Percentiles rank a stretch among this genome's conserved stretches.
phyloP scores from a whole-genome alignment of 2,797 vertebrate species.

The Psittacula derbiana region DNA sequence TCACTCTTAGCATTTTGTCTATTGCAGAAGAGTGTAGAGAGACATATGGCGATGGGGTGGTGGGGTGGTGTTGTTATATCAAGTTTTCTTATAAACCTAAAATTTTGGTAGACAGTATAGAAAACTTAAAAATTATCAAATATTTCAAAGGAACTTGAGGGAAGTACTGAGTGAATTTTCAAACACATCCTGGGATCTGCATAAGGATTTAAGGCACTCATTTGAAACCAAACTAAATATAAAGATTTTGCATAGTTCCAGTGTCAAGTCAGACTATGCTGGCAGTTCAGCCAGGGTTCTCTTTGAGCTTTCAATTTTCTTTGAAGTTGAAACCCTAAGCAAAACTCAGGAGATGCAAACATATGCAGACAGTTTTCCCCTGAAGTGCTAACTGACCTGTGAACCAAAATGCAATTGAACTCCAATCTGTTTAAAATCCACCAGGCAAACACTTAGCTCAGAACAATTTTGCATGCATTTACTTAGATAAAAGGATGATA shows the following conservation, averaged over 20 bases:
- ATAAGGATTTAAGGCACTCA: slow-evolving; percentile 8
- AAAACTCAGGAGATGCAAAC: slow-evolving; percentile 33
- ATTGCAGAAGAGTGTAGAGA: not conserved
- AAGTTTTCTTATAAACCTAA: not conserved
- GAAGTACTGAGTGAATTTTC: slow-evolving; percentile 4
- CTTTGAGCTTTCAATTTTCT: slow-evolving; percentile 19
- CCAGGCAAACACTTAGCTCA: not conserved
- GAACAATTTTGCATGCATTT: not conserved
- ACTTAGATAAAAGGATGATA: not conserved
- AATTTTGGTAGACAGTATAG: not conserved
- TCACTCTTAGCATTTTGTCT: not conserved
- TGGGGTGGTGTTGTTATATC: not conserved
- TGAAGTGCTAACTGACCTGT: slow-evolving; percentile 40
- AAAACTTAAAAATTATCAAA: slow-evolving; percentile 12
- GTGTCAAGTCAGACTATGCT: not conserved
- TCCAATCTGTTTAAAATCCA: slow-evolving; percentile 11
- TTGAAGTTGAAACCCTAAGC: slow-evolving; percentile 11
- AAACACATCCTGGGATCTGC: slow-evolving; percentile 7
- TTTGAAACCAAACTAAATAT: slow-evolving; percentile 56
- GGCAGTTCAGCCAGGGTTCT: slow-evolving; percentile 15
- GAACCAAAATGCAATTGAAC: slow-evolving; percentile 42
- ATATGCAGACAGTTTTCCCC: slow-evolving; percentile 26
- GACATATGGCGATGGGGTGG: not conserved
- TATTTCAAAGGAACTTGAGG: not conserved
- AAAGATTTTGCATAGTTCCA: slow-evolving; percentile 33